Evolutionary conservation across 2,113 vertebrate genomes (phyloP).

Genomic region (Apteryx mantelli): DNA sequence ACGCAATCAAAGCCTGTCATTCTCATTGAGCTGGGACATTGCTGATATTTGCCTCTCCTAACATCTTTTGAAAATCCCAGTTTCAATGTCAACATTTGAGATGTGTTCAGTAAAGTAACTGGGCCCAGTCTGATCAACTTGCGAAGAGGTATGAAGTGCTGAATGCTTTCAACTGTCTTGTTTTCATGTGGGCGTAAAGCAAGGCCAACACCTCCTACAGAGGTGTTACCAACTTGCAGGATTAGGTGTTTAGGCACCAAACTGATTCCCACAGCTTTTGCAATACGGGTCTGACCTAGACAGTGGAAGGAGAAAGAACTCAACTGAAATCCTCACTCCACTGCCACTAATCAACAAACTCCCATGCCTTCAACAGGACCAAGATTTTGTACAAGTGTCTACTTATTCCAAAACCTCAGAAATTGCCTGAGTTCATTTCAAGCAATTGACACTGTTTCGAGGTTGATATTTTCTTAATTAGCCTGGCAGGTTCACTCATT

Average conservation of each 20-base stretch:
- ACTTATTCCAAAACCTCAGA: neutral
- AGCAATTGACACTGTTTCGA: neutral
- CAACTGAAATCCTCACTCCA: neutral
- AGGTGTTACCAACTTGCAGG: neutral
- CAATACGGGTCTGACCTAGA: neutral
- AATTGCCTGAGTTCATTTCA: neutral
- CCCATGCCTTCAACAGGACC: neutral
- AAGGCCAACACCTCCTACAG: neutral
- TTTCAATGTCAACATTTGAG: neutral
- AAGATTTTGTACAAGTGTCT: neutral
- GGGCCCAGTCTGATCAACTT: neutral
- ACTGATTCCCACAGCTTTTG: neutral
- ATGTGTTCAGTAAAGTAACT: neutral
- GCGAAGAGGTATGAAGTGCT: neutral
- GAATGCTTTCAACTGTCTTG: neutral
- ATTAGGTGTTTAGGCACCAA: neutral
- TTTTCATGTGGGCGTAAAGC: neutral
- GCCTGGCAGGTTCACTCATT: neutral
- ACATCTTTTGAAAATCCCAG: neutral
- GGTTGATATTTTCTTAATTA: neutral
- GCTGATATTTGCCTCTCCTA: neutral
- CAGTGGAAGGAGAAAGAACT: neutral
- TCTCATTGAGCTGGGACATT: fast-evolving
- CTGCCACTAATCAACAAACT: neutral
- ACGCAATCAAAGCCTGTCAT: neutral